Evolutionary conservation across 1,140 invertebrate species (phyloP).

Genomic region (Orius insidiosus): DNA sequence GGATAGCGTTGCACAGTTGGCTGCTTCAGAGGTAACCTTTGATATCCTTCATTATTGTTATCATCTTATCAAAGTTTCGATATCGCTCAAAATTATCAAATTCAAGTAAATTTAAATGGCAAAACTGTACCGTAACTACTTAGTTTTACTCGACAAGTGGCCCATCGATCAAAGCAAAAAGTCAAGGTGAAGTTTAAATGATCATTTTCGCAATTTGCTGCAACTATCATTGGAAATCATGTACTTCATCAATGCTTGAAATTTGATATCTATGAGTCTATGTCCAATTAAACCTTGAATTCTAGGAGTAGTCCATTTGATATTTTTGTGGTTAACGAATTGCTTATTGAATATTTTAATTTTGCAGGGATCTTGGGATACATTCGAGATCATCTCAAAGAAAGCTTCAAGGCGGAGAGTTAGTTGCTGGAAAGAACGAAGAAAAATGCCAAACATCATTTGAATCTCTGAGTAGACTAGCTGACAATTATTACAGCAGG

Average conservation of each 20-base stretch:
- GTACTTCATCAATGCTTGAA: no score
- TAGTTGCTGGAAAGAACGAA: slow-evolving; percentile 29
- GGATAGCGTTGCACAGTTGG: no score
- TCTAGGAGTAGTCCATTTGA: slow-evolving; percentile 2
- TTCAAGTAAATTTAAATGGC: no score
- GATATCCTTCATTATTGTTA: no score
- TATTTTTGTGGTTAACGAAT: slow-evolving; percentile 10
- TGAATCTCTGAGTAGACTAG: slow-evolving; percentile 44
- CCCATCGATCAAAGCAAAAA: slow-evolving; percentile 52
- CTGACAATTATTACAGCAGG: slow-evolving; percentile 47
- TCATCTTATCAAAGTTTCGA: no score
- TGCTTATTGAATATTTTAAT: slow-evolving; percentile 22
- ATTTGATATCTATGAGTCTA: no score
- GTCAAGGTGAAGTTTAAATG: slow-evolving; percentile 42
- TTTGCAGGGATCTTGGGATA: slow-evolving; percentile 54
- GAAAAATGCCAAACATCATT: slow-evolving; percentile 46
- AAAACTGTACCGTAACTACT: slow-evolving; percentile 49
- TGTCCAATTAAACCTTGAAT: slow-evolving; percentile 20
- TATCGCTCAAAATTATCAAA: no score
- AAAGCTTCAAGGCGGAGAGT: slow-evolving; percentile 40
- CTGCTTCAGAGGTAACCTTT: no score
- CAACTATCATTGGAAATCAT: slow-evolving; percentile 11
- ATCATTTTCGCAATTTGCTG: no score
- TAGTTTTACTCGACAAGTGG: slow-evolving; percentile 60
- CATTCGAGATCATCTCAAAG: slow-evolving; percentile 48